Conservation (phyloP, 2,888 invertebrate genomes). For the Limenitis camilla region DNA sequence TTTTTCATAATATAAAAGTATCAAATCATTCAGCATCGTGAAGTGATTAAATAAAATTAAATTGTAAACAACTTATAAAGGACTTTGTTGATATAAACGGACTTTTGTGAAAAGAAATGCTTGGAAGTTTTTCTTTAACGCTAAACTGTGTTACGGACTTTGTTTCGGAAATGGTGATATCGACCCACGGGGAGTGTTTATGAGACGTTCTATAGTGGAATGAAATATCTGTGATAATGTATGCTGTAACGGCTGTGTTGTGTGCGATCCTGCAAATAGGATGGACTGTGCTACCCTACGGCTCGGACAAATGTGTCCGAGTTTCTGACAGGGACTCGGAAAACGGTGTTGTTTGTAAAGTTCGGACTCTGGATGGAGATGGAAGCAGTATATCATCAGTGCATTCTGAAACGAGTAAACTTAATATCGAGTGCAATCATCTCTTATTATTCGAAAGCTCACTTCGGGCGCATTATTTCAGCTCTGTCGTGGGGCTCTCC, state of each 20-base stretch:
- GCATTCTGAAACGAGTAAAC: slow-evolving; percentile 79
- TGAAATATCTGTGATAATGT: slow-evolving; percentile 74
- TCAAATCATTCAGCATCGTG: slow-evolving; percentile 40
- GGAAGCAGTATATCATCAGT: slow-evolving; percentile 78
- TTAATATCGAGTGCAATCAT: slow-evolving; percentile 85
- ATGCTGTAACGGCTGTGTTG: slow-evolving; percentile 55
- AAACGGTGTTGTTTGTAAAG: slow-evolving; percentile 78
- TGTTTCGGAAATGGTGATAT: slow-evolving; percentile 75
- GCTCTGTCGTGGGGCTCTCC: slow-evolving; percentile 81
- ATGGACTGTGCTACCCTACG: slow-evolving; percentile 70
- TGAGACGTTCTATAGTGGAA: slow-evolving; percentile 70
- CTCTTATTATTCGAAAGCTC: slow-evolving; percentile 86
- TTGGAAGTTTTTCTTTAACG: slow-evolving; percentile 63
- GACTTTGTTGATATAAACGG: slow-evolving; percentile 38
- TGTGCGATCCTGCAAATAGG: slow-evolving; percentile 73
- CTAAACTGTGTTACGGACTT: slow-evolving; percentile 65
- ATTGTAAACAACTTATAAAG: slow-evolving; percentile 30
- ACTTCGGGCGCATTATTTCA: slow-evolving; percentile 81
- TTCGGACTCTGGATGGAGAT: slow-evolving; percentile 81
- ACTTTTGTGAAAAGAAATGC: slow-evolving; percentile 68
- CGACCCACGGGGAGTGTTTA: slow-evolving; percentile 73
- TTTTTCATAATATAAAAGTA: slow-evolving; percentile 62
- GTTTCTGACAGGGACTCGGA: slow-evolving; percentile 61
- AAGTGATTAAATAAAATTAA: slow-evolving; percentile 38
- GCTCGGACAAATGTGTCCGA: slow-evolving; percentile 67